Conservation (phyloP, 2,888 invertebrate species). For the Calameuta idolon region DNA sequence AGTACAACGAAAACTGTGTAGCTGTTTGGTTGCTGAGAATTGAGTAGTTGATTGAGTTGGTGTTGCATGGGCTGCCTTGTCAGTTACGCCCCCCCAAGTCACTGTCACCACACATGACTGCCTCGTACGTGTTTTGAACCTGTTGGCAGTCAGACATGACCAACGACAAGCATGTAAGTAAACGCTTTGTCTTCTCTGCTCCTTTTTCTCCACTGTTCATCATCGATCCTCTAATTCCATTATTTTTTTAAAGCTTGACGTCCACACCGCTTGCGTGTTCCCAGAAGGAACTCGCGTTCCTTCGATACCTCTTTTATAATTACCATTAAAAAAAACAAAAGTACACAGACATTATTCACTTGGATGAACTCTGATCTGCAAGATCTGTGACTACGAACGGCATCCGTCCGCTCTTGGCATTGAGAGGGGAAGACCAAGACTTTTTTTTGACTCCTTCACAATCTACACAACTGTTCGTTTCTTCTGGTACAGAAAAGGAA, state of each 20-base stretch:
- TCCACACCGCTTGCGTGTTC: not conserved
- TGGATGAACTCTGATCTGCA: not conserved
- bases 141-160: conserved; percentile 52
- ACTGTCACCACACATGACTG: conserved; percentile 35
- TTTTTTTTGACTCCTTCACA: not conserved
- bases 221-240: not conserved
- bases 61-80: conserved; percentile 48
- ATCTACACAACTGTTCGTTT: not conserved
- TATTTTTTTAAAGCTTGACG: not conserved
- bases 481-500: not conserved
- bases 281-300: not conserved
- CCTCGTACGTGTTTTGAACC: conserved; percentile 34
- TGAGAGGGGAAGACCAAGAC: not conserved
- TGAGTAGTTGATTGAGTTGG: conserved; percentile 37
- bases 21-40: conserved; percentile 31
- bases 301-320: not conserved
- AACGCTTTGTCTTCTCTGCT: not conserved
- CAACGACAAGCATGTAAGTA: conserved; percentile 64
- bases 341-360: not conserved
- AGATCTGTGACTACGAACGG: not conserved
- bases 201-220: not conserved
- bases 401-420: not conserved
- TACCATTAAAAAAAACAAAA: not conserved
- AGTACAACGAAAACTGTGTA: conserved; percentile 36
- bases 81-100: conserved; percentile 21